Percentiles rank a stretch among this genome's conserved stretches.
Conservation (phyloP, 1,140 invertebrate genomes). For the Nasonia giraulti region DNA sequence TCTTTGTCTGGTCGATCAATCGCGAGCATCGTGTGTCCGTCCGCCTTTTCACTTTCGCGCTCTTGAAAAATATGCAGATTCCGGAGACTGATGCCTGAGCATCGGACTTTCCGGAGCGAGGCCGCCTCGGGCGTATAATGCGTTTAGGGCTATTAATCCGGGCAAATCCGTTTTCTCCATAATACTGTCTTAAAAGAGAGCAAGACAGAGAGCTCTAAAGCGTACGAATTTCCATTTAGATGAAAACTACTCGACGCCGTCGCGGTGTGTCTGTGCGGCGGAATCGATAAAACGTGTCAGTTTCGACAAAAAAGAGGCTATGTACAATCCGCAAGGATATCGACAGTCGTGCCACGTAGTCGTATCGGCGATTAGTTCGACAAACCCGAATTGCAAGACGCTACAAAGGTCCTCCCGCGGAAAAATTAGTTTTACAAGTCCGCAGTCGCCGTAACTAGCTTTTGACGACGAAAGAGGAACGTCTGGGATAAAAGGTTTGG, state of each 20-base stretch:
- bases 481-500: not conserved
- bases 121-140: not conserved
- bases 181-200: no score
- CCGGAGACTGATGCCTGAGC: not conserved
- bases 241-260: not conserved
- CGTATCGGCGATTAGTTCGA: not conserved
- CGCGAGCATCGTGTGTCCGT: not conserved
- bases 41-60: conserved; percentile 3
- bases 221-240: not conserved
- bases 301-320: not conserved
- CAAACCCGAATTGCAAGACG: not conserved
- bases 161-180: no score
- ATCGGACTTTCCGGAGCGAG: not conserved
- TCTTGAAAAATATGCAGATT: conserved; percentile 4
- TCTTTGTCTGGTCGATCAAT: not conserved
- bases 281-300: not conserved
- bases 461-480: not conserved
- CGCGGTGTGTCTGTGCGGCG: not conserved
- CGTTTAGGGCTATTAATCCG: not conserved
- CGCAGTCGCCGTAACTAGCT: not conserved
- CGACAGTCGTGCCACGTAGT: not conserved
- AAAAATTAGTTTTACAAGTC: not conserved
- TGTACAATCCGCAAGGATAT: not conserved
- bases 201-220: no score
- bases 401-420: no score